Percentiles rank a stretch among this genome's conserved stretches.
phyloP scores from a whole-genome alignment of 2,113 vertebrate genomes.

The Leucosticte australis region DNA sequence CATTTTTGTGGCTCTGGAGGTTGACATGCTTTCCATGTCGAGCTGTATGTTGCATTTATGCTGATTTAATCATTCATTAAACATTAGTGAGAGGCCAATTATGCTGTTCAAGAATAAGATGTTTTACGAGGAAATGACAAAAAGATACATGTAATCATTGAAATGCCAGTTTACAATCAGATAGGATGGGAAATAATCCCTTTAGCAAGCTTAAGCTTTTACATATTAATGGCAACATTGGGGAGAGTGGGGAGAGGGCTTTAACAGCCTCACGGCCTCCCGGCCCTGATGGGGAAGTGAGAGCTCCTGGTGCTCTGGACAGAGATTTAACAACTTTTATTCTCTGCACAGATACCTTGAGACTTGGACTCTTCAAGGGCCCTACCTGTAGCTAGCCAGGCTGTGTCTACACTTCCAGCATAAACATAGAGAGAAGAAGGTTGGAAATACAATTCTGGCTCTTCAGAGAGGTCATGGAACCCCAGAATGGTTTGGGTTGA shows the following conservation, averaged over 20 bases:
- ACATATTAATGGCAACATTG: conserved; percentile 78
- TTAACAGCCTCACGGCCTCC: not conserved
- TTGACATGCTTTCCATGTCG: conserved; percentile 34
- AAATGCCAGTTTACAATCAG: conserved; percentile 78
- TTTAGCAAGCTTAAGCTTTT: conserved; percentile 83
- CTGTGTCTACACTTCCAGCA: no score
- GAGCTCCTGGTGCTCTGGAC: not conserved
- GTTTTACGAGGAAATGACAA: conserved; percentile 78
- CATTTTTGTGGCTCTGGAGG: conserved; percentile 36
- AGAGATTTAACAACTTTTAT: not conserved
- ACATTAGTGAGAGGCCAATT: conserved; percentile 76
- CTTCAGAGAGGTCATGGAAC: not conserved
- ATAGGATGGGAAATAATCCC: conserved; percentile 79
- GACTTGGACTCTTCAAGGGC: not conserved
- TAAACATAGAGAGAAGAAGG: fast-evolving
- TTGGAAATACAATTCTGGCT: not conserved
- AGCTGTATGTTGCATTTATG: conserved; percentile 52
- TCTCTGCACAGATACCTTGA: not conserved
- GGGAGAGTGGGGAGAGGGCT: conserved; percentile 60
- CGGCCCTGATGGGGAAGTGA: conserved; percentile 25
- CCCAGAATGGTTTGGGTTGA: not conserved
- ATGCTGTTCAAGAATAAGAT: conserved; percentile 76
- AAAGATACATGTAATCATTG: conserved; percentile 80
- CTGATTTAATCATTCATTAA: conserved; percentile 76
- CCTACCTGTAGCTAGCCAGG: not conserved